phyloP scores from a whole-genome alignment of 2,797 vertebrate genomes.

The Micropoecilia bifurca region DNA sequence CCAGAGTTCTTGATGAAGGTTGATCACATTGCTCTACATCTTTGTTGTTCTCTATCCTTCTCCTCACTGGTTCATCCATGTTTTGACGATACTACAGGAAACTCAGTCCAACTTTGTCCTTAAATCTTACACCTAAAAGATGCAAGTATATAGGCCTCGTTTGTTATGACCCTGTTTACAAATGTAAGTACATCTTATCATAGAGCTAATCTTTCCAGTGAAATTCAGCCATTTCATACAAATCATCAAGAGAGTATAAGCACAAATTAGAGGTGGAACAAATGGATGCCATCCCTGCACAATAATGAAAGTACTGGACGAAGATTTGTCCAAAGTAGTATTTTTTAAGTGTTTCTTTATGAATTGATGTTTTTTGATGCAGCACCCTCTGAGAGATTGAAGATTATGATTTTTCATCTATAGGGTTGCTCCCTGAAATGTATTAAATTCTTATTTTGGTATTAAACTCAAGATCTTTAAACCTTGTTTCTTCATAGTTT shows the following conservation, averaged over 20 bases:
- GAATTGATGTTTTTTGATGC: background rate
- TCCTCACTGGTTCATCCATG: background rate
- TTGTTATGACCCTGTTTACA: background rate
- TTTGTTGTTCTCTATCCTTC: background rate
- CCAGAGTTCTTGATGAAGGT: too few relatives aligned
- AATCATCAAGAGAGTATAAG: background rate
- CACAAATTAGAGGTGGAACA: background rate
- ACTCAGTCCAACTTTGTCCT: background rate
- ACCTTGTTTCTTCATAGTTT: background rate
- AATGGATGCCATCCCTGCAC: background rate
- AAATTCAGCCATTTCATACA: background rate
- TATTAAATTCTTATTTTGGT: background rate
- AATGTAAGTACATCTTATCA: background rate
- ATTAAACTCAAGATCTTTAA: background rate
- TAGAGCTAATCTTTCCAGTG: background rate
- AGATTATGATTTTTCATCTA: background rate
- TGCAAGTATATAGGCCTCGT: background rate
- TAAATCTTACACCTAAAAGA: background rate
- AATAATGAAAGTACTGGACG: background rate
- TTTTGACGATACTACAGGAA: background rate
- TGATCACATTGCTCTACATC: too few relatives aligned
- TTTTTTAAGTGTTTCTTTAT: background rate
- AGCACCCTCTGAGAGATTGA: background rate
- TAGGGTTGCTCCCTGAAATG: background rate
- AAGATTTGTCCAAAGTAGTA: background rate